phyloP scores from a whole-genome alignment of 2,888 invertebrate species.

The Perizoma flavofasciatum region DNA sequence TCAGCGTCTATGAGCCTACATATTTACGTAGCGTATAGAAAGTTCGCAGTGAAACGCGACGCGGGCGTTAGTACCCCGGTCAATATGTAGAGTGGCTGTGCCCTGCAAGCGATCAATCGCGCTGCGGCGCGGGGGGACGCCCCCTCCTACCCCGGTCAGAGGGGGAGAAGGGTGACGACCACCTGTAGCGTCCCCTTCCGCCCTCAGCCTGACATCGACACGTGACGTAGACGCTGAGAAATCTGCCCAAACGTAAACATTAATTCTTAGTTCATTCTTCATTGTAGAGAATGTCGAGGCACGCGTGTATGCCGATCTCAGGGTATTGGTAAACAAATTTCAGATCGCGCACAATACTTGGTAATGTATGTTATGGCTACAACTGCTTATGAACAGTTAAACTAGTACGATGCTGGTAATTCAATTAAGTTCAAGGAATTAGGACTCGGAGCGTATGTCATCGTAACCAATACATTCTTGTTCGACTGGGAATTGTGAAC shows the following conservation, averaged over 20 bases:
- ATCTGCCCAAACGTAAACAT: constrained; percentile 84
- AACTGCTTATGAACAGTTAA: constrained; percentile 32
- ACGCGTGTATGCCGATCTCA: constrained; percentile 75
- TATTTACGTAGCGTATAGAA: constrained; percentile 64
- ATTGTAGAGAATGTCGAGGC: constrained; percentile 78
- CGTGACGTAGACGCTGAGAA: constrained; percentile 81
- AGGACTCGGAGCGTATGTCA: constrained; percentile 44
- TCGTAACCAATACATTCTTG: constrained; percentile 21
- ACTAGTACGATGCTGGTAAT: constrained; percentile 62
- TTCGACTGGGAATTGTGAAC: neutral
- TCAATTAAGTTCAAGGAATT: constrained; percentile 69
- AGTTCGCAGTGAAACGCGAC: constrained; percentile 71
- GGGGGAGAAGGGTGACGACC: constrained; percentile 56
- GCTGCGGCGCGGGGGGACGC: constrained; percentile 57
- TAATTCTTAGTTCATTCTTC: constrained; percentile 83
- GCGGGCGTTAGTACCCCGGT: constrained; percentile 78
- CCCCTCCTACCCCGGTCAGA: constrained; percentile 38
- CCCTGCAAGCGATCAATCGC: constrained; percentile 80
- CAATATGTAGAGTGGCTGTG: constrained; percentile 82
- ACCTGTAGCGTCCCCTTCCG: constrained; percentile 68
- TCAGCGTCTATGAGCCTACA: constrained; percentile 38
- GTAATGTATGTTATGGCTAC: constrained; percentile 46
- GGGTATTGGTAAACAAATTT: constrained; percentile 79
- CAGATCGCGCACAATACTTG: constrained; percentile 48
- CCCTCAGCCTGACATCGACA: constrained; percentile 66